phyloP scores from a whole-genome alignment of 1,140 invertebrate species.

The Tetramorium alpestre region DNA sequence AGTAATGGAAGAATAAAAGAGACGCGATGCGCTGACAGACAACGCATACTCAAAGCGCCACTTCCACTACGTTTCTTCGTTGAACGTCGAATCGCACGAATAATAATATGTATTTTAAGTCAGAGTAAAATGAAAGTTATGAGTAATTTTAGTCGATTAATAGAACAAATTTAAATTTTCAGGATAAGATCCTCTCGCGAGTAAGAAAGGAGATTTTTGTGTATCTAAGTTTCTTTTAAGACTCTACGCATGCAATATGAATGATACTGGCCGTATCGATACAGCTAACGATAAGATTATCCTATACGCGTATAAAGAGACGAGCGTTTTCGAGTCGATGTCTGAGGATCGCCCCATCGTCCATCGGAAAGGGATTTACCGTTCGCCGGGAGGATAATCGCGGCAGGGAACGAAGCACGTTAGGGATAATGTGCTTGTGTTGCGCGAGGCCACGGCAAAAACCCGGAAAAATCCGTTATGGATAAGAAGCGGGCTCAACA shows the following conservation, averaged over 20 bases:
- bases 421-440: slow-evolving; percentile 60
- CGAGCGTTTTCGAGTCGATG: slow-evolving; percentile 29
- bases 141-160: background rate
- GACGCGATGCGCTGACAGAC: background rate
- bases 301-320: slow-evolving; percentile 13
- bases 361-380: slow-evolving; percentile 60
- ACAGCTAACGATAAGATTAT: slow-evolving; percentile 28
- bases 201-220: background rate
- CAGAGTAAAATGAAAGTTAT: background rate
- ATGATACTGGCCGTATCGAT: slow-evolving; percentile 14
- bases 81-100: background rate
- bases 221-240: background rate
- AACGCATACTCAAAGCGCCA: background rate
- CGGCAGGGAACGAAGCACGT: slow-evolving; percentile 46
- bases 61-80: background rate
- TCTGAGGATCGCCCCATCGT: slow-evolving; percentile 25
- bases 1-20: background rate
- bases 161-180: background rate
- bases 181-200: background rate
- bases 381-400: slow-evolving; percentile 57
- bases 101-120: background rate
- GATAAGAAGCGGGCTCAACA: slow-evolving; percentile 63
- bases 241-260: background rate
- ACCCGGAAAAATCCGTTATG: slow-evolving; percentile 62
- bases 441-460: slow-evolving; percentile 52